These are phyloP conservation scores for Dascillus cervinus DNA, from an alignment of 2,888 invertebrate species.

Conservation along the genomic window DNA sequence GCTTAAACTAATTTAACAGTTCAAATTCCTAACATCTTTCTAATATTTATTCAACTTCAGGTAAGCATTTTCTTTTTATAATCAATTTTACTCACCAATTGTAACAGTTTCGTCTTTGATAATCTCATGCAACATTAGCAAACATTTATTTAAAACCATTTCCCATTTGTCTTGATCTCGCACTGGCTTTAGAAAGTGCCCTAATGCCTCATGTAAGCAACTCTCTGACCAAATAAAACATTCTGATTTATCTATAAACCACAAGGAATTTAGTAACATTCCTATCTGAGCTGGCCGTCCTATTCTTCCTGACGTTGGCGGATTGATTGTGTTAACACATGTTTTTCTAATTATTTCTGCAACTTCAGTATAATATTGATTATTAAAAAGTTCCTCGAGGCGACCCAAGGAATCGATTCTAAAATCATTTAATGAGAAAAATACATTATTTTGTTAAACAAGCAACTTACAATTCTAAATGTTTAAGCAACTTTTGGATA, in stretches of 20 bases:
- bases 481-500: conserved; percentile 43
- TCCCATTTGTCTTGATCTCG: conserved; percentile 41
- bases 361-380: conserved; percentile 57
- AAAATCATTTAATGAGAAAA: conserved; percentile 15
- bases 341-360: conserved; percentile 60
- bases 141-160: conserved; percentile 38
- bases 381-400: conserved; percentile 59
- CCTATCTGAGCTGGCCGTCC: conserved; percentile 47
- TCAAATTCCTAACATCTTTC: too few species aligned
- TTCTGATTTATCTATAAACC: conserved; percentile 43
- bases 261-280: conserved; percentile 42
- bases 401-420: conserved; percentile 51
- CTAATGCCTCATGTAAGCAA: conserved; percentile 66
- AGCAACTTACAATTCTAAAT: conserved; percentile 44
- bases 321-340: conserved; percentile 42
- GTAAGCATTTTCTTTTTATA: too few species aligned
- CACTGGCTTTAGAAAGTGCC: conserved; percentile 41
- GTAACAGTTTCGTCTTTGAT: conserved; percentile 47
- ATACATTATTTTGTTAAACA: conserved; percentile 3
- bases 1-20: too few species aligned
- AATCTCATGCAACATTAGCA: conserved; percentile 45
- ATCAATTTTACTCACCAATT: conserved; percentile 47
- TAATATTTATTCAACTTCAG: too few species aligned
- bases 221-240: conserved; percentile 73
- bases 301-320: conserved; percentile 50